These are phyloP conservation scores for Coptodon rendalli DNA, from an alignment of 2,113 vertebrate species.

Conservation along the genomic window DNA sequence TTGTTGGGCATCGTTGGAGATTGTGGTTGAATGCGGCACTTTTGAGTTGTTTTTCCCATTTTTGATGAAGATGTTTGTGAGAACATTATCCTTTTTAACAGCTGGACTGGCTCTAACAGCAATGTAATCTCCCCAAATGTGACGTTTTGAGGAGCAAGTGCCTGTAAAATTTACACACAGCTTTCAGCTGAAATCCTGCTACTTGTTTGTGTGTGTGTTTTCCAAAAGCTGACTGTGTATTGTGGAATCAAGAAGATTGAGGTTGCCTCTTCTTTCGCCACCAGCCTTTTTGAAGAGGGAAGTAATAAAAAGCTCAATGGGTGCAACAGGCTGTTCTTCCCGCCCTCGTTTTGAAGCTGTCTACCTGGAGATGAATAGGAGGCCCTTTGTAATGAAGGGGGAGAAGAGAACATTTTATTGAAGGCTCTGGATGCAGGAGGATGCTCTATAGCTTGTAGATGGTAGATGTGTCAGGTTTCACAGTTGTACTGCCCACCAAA, in stretches of 20 bases:
- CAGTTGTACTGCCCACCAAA: neutral
- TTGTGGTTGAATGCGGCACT: neutral
- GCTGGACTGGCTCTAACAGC: constrained; percentile 11
- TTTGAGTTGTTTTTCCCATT: constrained; percentile 23
- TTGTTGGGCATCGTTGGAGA: constrained; percentile 2
- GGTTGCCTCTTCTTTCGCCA: constrained; percentile 57
- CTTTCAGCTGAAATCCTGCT: constrained; percentile 14
- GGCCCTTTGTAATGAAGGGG: constrained; percentile 63
- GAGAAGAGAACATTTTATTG: constrained; percentile 64
- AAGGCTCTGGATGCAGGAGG: constrained; percentile 54
- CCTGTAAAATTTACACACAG: constrained; percentile 17
- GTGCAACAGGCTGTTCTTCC: constrained; percentile 70
- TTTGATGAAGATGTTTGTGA: constrained; percentile 40
- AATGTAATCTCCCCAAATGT: constrained; percentile 37
- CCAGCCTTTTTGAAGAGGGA: constrained; percentile 64
- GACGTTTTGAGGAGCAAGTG: constrained; percentile 32
- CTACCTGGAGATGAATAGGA: constrained; percentile 76
- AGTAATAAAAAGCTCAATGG: constrained; percentile 73
- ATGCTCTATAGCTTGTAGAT: constrained; percentile 33
- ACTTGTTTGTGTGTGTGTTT: constrained; percentile 37
- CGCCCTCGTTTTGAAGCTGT: constrained; percentile 66
- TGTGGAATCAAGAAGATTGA: constrained; percentile 57
- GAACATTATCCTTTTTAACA: constrained; percentile 41
- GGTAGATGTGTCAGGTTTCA: constrained; percentile 16
- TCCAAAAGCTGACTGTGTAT: constrained; percentile 36